These are phyloP conservation scores for Chaenocephalus aceratus DNA, from an alignment of 2,113 vertebrate species.

Conservation along the genomic window DNA sequence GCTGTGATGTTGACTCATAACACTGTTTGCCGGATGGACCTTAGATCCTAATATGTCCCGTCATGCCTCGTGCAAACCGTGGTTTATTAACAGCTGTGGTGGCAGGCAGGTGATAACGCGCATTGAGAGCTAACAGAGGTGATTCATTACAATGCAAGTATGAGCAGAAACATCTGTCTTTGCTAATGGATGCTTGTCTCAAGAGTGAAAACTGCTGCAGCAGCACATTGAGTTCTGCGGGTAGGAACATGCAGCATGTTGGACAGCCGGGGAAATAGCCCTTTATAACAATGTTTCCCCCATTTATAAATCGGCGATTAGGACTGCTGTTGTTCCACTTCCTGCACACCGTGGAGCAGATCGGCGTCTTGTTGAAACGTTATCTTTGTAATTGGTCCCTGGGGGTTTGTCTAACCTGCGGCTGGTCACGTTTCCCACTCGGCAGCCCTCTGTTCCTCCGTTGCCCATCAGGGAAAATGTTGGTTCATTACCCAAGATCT, in stretches of 20 bases:
- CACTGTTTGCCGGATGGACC: slow-evolving; percentile 13
- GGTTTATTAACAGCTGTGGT: slow-evolving; percentile 46
- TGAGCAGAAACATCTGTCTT: slow-evolving; percentile 61
- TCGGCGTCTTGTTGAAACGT: slow-evolving; percentile 60
- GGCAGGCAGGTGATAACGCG: slow-evolving; percentile 49
- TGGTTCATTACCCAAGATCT: slow-evolving; percentile 50
- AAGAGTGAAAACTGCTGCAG: slow-evolving; percentile 47
- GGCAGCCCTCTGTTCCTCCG: slow-evolving; percentile 15
- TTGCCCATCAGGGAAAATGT: slow-evolving; percentile 56
- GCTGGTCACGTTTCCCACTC: slow-evolving; percentile 69
- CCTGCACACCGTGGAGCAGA: slow-evolving; percentile 50
- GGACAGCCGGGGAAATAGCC: neutral
- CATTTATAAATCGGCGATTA: slow-evolving; percentile 53
- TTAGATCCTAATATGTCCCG: slow-evolving; percentile 24
- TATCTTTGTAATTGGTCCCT: slow-evolving; percentile 73
- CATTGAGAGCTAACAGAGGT: slow-evolving; percentile 35
- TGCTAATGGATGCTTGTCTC: slow-evolving; percentile 55
- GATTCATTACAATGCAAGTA: slow-evolving; percentile 50
- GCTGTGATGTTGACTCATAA: slow-evolving; percentile 19
- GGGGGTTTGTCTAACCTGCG: slow-evolving; percentile 68
- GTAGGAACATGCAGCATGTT: neutral
- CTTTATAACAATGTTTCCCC: slow-evolving; percentile 8
- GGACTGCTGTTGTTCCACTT: slow-evolving; percentile 67
- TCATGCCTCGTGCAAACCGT: slow-evolving; percentile 51
- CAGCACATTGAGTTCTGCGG: slow-evolving; percentile 34